These are phyloP conservation scores for Zeus faber DNA, from an alignment of 2,113 vertebrate species.

Conservation along the genomic window DNA sequence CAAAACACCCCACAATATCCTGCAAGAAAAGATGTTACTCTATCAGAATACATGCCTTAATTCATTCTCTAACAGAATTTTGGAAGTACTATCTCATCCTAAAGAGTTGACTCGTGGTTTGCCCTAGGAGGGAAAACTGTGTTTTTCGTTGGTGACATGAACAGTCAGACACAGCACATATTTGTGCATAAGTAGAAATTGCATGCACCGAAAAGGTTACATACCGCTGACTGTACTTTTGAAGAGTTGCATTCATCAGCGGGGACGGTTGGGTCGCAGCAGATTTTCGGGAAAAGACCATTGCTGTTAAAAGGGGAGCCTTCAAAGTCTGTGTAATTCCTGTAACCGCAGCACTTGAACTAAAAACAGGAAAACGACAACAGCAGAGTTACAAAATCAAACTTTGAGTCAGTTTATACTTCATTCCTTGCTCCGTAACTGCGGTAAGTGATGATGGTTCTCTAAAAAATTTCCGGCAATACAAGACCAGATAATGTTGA, in stretches of 20 bases:
- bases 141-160: too few relatives aligned
- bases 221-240: fast-evolving
- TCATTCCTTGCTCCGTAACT: neutral
- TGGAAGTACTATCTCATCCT: too few relatives aligned
- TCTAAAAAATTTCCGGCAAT: too few relatives aligned
- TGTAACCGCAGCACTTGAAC: constrained; percentile 75
- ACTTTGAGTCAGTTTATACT: neutral
- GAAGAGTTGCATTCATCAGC: fast-evolving
- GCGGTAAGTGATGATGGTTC: too few relatives aligned
- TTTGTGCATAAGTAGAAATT: too few relatives aligned
- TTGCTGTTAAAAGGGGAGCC: constrained; percentile 30
- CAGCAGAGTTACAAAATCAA: neutral
- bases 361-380: constrained; percentile 27
- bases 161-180: too few relatives aligned
- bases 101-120: too few relatives aligned
- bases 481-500: too few relatives aligned
- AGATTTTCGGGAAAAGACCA: constrained; percentile 43
- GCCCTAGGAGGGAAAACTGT: too few relatives aligned
- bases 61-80: too few relatives aligned
- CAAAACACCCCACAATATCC: constrained; percentile 53
- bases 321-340: constrained; percentile 67
- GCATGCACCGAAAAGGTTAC: constrained; percentile 3
- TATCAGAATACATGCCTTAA: neutral
- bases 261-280: constrained; percentile 35
- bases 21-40: constrained; percentile 19